These are phyloP conservation scores for Hypsibius dujardini DNA, from an alignment of 1,140 invertebrate species.

Conservation along the genomic window DNA sequence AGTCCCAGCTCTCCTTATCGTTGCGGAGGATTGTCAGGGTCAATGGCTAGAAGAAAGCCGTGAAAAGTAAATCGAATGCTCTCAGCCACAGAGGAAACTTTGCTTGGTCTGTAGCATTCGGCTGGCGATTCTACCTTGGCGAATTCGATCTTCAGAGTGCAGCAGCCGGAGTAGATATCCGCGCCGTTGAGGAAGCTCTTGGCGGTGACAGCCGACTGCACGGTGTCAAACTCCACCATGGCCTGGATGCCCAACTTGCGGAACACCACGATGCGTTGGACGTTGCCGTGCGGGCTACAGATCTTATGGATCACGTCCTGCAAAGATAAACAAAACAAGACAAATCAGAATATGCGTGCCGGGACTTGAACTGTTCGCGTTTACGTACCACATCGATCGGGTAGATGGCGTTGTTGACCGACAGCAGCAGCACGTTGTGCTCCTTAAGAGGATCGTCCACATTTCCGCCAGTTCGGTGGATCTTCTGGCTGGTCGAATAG, in stretches of 20 bases:
- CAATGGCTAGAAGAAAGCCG: slow-evolving; percentile 53
- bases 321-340: slow-evolving; percentile 22
- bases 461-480: not conserved
- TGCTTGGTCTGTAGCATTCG: too few species aligned
- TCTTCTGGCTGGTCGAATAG: slow-evolving; percentile 15
- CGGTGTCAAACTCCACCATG: slow-evolving; percentile 93
- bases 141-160: slow-evolving; percentile 95
- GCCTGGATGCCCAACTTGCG: slow-evolving; percentile 96
- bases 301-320: slow-evolving; percentile 96
- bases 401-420: slow-evolving; percentile 87
- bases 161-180: slow-evolving; percentile 97
- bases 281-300: slow-evolving; percentile 75
- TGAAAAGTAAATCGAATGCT: slow-evolving; percentile 11
- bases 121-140: slow-evolving; percentile 55
- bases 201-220: slow-evolving; percentile 80
- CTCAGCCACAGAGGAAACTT: too few species aligned
- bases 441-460: slow-evolving; percentile 33
- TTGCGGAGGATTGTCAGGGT: slow-evolving; percentile 94
- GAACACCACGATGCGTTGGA: slow-evolving; percentile 94
- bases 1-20: slow-evolving; percentile 95
- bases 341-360: too few species aligned
- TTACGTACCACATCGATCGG: slow-evolving; percentile 93
- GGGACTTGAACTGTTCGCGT: slow-evolving; percentile 19
- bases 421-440: slow-evolving; percentile 84
- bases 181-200: slow-evolving; percentile 87